Evolutionary conservation across 1,140 invertebrate genomes (phyloP).

Genomic region (Pissodes strobi): DNA sequence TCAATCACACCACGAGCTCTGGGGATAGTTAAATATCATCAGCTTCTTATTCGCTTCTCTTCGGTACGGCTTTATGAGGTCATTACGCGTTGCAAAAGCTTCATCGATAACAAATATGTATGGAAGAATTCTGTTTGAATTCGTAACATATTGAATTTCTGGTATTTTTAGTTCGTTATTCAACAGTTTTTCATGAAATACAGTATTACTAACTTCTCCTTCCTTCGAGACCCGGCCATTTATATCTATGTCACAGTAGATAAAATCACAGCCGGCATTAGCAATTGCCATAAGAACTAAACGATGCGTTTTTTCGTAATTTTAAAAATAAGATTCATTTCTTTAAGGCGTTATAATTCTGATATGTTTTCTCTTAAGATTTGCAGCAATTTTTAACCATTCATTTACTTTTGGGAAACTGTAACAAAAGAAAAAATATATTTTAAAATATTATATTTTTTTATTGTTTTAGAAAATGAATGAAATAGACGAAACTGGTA

Average conservation of each 20-base stretch:
- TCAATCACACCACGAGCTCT: no score
- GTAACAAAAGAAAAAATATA: no score
- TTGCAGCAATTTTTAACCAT: no score
- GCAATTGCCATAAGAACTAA: slow-evolving; percentile 37
- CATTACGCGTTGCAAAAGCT: no score
- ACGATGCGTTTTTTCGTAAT: slow-evolving; percentile 48
- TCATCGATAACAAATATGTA: background rate
- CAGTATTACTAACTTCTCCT: slow-evolving; percentile 45
- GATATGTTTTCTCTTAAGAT: slow-evolving; percentile 24
- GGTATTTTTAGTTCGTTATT: slow-evolving; percentile 6
- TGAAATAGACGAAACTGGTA: no score
- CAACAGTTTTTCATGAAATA: slow-evolving; percentile 36
- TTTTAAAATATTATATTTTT: no score
- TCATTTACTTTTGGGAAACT: no score
- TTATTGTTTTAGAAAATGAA: no score
- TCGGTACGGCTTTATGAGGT: background rate
- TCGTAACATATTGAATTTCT: no score
- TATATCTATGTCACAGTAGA: slow-evolving; percentile 49
- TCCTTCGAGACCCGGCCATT: slow-evolving; percentile 48
- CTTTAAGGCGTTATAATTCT: background rate
- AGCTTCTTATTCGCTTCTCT: background rate
- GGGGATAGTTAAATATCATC: background rate
- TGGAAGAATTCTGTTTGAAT: no score
- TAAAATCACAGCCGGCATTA: slow-evolving; percentile 53
- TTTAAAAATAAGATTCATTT: slow-evolving; percentile 2